Conservation (phyloP, 2,888 invertebrate genomes). For the Machimus atricapillus region DNA sequence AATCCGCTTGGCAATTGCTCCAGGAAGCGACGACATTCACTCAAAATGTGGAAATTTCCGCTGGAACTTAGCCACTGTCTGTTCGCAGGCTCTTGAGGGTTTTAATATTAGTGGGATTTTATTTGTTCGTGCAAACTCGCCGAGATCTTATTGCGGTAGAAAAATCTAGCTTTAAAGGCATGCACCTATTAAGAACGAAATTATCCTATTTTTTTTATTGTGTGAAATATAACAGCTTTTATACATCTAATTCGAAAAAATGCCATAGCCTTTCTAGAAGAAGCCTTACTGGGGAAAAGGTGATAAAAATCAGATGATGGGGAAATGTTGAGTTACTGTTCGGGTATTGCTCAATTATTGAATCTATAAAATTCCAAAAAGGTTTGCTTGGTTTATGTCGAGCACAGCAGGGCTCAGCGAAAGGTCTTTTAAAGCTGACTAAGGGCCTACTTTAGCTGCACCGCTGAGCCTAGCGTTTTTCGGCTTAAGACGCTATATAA, state of each 20-base stretch:
- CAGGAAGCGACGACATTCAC: conserved; percentile 1
- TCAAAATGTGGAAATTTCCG: conserved; percentile 13
- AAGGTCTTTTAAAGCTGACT: background rate
- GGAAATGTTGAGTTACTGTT: background rate
- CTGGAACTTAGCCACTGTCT: background rate
- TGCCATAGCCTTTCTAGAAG: background rate
- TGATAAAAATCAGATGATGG: background rate
- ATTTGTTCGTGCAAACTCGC: background rate
- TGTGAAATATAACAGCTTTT: background rate
- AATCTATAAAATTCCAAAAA: background rate
- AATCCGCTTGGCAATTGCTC: background rate
- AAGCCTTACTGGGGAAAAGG: background rate
- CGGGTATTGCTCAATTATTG: background rate
- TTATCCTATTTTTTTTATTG: background rate
- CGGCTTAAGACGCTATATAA: background rate
- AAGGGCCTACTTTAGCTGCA: background rate
- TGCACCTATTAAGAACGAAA: background rate
- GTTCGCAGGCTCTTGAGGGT: background rate
- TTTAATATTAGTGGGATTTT: background rate
- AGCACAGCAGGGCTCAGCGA: background rate
- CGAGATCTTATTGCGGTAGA: background rate
- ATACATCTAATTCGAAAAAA: background rate
- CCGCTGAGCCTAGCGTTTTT: background rate
- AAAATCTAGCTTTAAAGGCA: background rate
- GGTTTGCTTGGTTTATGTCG: background rate